Evolutionary conservation across 23 tunicate species (phyloP).

Genomic region (Phallusia fumigata): DNA sequence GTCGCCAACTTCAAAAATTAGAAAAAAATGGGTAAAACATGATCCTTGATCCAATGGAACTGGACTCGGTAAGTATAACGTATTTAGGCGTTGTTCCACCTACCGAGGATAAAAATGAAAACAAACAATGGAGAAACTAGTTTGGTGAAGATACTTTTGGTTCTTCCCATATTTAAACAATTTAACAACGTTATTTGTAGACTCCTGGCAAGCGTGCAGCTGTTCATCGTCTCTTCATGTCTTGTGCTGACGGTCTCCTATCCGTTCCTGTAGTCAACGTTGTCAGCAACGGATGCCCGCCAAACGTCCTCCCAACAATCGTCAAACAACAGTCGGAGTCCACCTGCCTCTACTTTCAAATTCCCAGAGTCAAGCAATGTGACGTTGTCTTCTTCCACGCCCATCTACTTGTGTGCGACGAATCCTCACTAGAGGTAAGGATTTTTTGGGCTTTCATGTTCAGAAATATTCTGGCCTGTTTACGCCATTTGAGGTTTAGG

Average conservation of each 20-base stretch:
- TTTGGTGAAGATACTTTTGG: no score
- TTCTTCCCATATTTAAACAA: not conserved
- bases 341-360: slow-evolving; percentile 22
- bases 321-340: slow-evolving; percentile 5
- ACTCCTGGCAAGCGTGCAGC: not conserved
- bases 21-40: no score
- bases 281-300: slow-evolving; percentile 14
- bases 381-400: slow-evolving; percentile 6
- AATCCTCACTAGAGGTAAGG: not conserved
- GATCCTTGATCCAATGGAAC: no score
- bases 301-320: slow-evolving; percentile 1
- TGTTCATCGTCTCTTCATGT: slow-evolving; percentile 7
- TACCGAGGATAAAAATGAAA: no score
- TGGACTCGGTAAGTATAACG: no score
- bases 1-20: no score
- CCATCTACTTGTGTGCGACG: not conserved
- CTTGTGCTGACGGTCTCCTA: slow-evolving; percentile 17
- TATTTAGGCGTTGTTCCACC: no score
- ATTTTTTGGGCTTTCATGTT: no score
- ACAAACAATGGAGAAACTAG: no score
- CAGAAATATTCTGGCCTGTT: no score
- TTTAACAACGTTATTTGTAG: not conserved
- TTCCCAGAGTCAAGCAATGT: slow-evolving; percentile 11
- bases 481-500: no score
- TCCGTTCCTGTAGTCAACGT: slow-evolving; percentile 4